Evolutionary conservation across 2,113 vertebrate species (phyloP), one percentile per base, ranked within the genome.

Genomic region (Silurus meridionalis): DNA sequence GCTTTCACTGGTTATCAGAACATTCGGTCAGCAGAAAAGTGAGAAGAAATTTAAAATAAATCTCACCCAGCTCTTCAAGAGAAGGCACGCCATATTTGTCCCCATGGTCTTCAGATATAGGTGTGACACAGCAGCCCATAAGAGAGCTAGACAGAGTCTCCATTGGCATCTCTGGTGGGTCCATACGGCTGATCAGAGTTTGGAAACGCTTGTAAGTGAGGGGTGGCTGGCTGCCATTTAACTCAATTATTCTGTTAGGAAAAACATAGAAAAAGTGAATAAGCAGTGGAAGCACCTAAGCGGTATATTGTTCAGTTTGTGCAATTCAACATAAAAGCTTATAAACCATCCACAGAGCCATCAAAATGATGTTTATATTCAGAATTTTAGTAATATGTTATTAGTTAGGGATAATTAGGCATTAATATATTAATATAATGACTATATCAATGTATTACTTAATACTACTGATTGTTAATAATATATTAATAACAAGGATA

Each of bases 151-250:
- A 94, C 71, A 95, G 85, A 0, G 90, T 90, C 88, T 95, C 94
- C 61, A 92, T 93, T 0, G 94, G 95, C 94, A 92, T 89, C 89
- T 95, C 94, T 0, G 94, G 94, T 57, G 94, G 95, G 78, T 95
- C 94, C 91, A 95, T 88, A 4, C 93, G 93, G 71, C 94, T 95
- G 85, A 95, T 93, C 13, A 95, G 92, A 9, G 94, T 94, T 91
- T 95, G 95, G 93, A 95, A 95, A 88, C 94, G 94, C 88, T 95
- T 95, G 90, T 95, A 95, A 60, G 95, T 95, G 67, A 95, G 93
- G 17, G 94, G 94, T 72, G 95, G 94, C 90, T 95, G 95, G 1
- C 93, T 91, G 0, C 93, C 94, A 3, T 95, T 95, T 83, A 95
- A 91, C 87, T 95, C 94, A 7, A 94, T 95, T 88, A 95, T 94